A percentile compares a stretch with the other conserved stretches of the same genome.
Evolutionary conservation across 2,888 invertebrate genomes (phyloP).

Genomic region (Acrocera orbiculus): DNA sequence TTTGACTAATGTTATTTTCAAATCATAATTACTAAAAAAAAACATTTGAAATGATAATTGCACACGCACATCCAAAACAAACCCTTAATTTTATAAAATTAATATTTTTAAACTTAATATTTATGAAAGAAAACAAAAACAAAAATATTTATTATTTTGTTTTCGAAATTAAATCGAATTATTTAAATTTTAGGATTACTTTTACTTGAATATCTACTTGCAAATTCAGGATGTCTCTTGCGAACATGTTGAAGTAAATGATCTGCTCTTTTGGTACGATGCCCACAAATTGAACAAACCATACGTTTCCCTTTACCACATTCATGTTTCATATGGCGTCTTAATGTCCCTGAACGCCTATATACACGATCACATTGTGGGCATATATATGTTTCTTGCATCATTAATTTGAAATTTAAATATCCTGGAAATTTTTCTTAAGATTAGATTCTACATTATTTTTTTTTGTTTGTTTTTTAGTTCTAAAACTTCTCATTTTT

Average conservation of each 20-base stretch:
- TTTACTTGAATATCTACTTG: slow-evolving; percentile 21
- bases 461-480: slow-evolving; percentile 6
- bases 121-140: not conserved
- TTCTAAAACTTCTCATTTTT: slow-evolving; percentile 1
- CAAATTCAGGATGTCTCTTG: slow-evolving; percentile 32
- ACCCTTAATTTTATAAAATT: no score
- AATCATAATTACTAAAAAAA: no score
- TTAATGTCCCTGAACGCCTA: slow-evolving; percentile 36
- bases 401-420: slow-evolving; percentile 9
- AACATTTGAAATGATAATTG: no score
- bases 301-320: slow-evolving; percentile 35
- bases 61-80: no score
- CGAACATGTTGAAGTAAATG: slow-evolving; percentile 36
- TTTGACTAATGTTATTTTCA: no score
- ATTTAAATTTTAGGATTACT: no score
- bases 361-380: slow-evolving; percentile 36
- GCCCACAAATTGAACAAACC: slow-evolving; percentile 36
- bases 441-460: no score
- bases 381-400: slow-evolving; percentile 25
- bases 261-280: slow-evolving; percentile 36
- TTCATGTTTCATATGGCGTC: slow-evolving; percentile 36
- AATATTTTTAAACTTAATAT: no score
- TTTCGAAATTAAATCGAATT: no score
- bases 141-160: not conserved
- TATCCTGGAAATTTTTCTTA: slow-evolving; percentile 16